Base-by-base conservation (phyloP, 2,113 vertebrate genomes). In the Dasyornis broadbenti region DNA sequence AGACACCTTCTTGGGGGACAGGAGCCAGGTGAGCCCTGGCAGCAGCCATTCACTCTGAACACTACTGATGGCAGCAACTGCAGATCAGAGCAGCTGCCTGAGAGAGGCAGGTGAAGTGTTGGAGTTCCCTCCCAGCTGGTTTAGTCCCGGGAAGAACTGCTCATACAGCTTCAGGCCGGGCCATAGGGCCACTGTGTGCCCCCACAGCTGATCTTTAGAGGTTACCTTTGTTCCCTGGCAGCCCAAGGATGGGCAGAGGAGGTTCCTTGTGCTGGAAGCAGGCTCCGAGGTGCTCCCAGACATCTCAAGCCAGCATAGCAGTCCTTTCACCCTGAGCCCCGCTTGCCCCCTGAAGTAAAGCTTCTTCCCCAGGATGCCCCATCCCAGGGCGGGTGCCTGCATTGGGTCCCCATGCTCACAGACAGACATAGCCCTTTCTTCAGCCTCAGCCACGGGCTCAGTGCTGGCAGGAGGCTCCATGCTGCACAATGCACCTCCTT, bases 401-500 rank as follows among this genome's bases (percentile, higher is more conserved):
- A 5, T 21, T 1, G 49, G n/a, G 30, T 76, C 72, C 78, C 0
- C 1, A 31, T 20, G 57, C 52, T 35, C 89, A 44, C 88, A 63
- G 16, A 33, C 92, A 96, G 91, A 93, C 61, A 82, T 13, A 15
- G 90, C 79, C 64, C 88, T 95, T 95, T 96, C 92, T 96, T 84
- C 14, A 47, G 82, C 69, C 90, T 52, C 45, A 8, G 79, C 59
- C 83, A 87, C 16, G 50, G 24, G 47, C 71, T 63, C 1, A 1
- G 59, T 2, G 53, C 95, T 95, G 97, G 94, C 96, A 97, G 95
- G 59, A 85, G 11, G 75, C 54, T 52, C 63, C 40, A 45, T 0
- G 27, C 89, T 9, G 54, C 91, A 97, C 97, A 97, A 97, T 80
- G 95, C 49, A 0, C 21, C 87, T 97, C 97, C 96, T 97, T 97